These are phyloP conservation scores for Columba guinea DNA, from an alignment of 2,797 vertebrate species.

Conservation along the genomic window DNA sequence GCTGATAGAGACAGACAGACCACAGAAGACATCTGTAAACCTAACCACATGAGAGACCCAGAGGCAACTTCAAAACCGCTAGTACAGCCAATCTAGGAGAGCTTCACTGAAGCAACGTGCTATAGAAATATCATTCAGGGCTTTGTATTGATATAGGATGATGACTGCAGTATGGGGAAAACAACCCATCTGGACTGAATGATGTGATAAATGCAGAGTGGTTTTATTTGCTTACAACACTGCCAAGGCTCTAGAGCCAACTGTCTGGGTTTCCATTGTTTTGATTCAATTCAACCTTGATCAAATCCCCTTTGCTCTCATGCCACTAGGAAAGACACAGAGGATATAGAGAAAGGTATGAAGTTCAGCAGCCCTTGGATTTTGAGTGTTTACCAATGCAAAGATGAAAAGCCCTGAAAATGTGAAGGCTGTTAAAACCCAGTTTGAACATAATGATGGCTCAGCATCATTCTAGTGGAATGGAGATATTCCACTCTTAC, in stretches of 20 bases:
- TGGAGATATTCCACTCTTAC: not conserved
- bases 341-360: not conserved
- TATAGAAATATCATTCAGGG: constrained; percentile 8
- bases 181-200: constrained; percentile 50
- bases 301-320: not conserved
- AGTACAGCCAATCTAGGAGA: constrained; percentile 54
- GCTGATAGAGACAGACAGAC: constrained; percentile 64
- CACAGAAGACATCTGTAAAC: constrained; percentile 57
- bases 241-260: constrained; percentile 20
- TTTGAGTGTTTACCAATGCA: not conserved
- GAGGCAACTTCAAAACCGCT: constrained; percentile 66
- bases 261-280: constrained; percentile 3
- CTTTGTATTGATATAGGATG: constrained; percentile 23
- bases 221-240: constrained; percentile 35
- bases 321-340: not conserved
- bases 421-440: not conserved
- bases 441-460: not conserved
- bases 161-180: constrained; percentile 27
- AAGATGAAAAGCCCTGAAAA: not conserved
- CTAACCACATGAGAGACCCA: constrained; percentile 64
- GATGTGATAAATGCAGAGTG: constrained; percentile 22
- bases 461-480: not conserved
- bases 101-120: constrained; percentile 61
- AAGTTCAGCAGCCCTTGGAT: not conserved
- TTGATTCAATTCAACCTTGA: not conserved